These are phyloP conservation scores for Caenorhabditis sulstoni DNA, from an alignment of 2,888 invertebrate species.

Conservation along the genomic window DNA sequence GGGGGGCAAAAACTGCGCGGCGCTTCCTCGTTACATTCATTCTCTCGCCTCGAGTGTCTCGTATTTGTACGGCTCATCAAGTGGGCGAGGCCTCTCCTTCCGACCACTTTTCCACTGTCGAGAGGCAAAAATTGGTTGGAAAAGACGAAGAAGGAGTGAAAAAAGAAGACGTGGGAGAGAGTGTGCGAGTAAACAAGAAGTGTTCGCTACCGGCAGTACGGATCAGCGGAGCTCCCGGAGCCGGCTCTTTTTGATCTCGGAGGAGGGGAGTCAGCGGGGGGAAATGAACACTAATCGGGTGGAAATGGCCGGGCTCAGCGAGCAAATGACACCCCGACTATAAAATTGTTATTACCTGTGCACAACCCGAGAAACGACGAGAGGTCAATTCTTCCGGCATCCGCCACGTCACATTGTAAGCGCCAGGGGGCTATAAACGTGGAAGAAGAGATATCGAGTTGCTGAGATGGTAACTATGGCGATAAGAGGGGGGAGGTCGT, in stretches of 20 bases:
- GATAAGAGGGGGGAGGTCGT: constrained; percentile 1
- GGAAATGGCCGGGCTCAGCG: constrained; percentile 28
- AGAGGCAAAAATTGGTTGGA: constrained; percentile 42
- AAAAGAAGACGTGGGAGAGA: background rate
- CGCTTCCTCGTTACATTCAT: background rate
- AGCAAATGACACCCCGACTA: constrained; percentile 43
- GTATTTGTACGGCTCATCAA: constrained; percentile 57
- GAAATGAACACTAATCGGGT: constrained; percentile 60
- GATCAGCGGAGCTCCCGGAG: constrained; percentile 23
- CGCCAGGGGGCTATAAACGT: constrained; percentile 6
- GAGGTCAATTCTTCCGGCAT: too few species aligned
- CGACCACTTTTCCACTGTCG: constrained; percentile 47
- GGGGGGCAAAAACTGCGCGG: constrained; percentile 39
- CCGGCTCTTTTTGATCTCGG: constrained; percentile 33
- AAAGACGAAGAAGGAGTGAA: constrained; percentile 15
- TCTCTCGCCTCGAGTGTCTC: constrained; percentile 36
- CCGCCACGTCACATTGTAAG: background rate
- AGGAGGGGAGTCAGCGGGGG: constrained; percentile 11
- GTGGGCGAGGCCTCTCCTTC: too few species aligned
- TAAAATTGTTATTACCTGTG: constrained; percentile 57
- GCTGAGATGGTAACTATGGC: too few species aligned
- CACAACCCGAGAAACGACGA: too few species aligned
- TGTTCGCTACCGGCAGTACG: constrained; percentile 32
- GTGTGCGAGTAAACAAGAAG: constrained; percentile 26
- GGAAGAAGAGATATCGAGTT: too few species aligned